Conservation (phyloP, 1,140 invertebrate species). For the Onthophagus taurus region DNA sequence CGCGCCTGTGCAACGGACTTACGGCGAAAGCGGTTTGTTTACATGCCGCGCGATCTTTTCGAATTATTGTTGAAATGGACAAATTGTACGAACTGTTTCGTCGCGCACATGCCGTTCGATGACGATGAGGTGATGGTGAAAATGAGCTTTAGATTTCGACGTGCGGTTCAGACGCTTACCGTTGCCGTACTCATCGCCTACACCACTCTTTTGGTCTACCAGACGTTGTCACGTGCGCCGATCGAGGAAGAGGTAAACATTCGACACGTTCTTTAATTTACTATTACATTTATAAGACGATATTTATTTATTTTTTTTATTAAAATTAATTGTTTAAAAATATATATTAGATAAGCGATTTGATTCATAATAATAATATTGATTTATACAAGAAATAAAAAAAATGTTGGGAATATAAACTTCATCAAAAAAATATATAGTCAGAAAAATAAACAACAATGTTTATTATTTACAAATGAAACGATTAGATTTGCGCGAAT, state of each 20-base stretch:
- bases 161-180: slow-evolving; percentile 29
- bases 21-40: slow-evolving; percentile 10
- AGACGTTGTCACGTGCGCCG: slow-evolving; percentile 33
- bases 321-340: no score
- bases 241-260: slow-evolving; percentile 15
- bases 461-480: no score
- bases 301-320: no score
- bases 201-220: slow-evolving; percentile 54
- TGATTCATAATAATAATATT: no score
- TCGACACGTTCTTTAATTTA: no score
- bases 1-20: neutral
- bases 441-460: no score
- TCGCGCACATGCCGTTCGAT: neutral
- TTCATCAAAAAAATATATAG: no score
- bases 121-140: slow-evolving; percentile 16
- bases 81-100: neutral
- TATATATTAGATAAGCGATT: no score
- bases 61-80: neutral
- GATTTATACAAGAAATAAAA: no score
- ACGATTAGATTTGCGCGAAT: no score
- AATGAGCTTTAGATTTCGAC: slow-evolving; percentile 30
- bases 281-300: no score
- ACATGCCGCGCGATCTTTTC: slow-evolving; percentile 2
- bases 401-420: no score
- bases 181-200: slow-evolving; percentile 42